These are phyloP conservation scores for Neosilurus mollespiculum DNA, from an alignment of 2,797 vertebrate species.

Conservation along the genomic window DNA sequence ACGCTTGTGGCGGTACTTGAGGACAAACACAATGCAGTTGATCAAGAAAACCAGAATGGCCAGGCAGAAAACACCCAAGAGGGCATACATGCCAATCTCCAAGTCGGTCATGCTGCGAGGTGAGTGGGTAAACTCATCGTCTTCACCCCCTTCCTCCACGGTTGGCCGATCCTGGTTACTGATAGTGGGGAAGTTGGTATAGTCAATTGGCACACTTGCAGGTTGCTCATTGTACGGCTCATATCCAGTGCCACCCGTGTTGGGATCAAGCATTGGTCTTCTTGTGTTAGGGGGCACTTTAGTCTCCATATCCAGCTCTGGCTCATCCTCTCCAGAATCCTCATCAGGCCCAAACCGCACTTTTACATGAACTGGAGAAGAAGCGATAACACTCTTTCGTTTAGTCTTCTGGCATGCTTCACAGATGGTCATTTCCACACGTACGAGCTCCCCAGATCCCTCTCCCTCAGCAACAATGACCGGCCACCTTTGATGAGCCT, in stretches of 20 bases:
- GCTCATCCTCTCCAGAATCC: slow-evolving; percentile 79
- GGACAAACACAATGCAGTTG: slow-evolving; percentile 97
- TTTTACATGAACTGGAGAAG: slow-evolving; percentile 79
- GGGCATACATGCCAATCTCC: slow-evolving; percentile 97
- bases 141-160: slow-evolving; percentile 63
- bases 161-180: slow-evolving; percentile 72
- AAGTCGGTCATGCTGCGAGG: slow-evolving; percentile 91
- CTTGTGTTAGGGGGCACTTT: slow-evolving; percentile 74
- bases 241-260: slow-evolving; percentile 65
- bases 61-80: slow-evolving; percentile 94
- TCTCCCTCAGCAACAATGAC: slow-evolving; percentile 87
- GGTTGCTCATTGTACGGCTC: slow-evolving; percentile 78
- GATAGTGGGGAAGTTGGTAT: slow-evolving; percentile 83
- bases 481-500: slow-evolving; percentile 83
- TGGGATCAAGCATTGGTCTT: slow-evolving; percentile 66
- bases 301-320: slow-evolving; percentile 71
- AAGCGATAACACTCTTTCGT: slow-evolving; percentile 89
- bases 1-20: slow-evolving; percentile 95
- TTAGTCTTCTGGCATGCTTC: slow-evolving; percentile 98
- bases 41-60: slow-evolving; percentile 98
- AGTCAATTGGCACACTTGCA: slow-evolving; percentile 78
- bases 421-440: slow-evolving; percentile 88
- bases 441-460: slow-evolving; percentile 82
- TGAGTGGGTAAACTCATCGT: slow-evolving; percentile 83
- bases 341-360: slow-evolving; percentile 86